phyloP scores from a whole-genome alignment of 2,113 vertebrate species.

The Protobothrops flavoviridis region DNA sequence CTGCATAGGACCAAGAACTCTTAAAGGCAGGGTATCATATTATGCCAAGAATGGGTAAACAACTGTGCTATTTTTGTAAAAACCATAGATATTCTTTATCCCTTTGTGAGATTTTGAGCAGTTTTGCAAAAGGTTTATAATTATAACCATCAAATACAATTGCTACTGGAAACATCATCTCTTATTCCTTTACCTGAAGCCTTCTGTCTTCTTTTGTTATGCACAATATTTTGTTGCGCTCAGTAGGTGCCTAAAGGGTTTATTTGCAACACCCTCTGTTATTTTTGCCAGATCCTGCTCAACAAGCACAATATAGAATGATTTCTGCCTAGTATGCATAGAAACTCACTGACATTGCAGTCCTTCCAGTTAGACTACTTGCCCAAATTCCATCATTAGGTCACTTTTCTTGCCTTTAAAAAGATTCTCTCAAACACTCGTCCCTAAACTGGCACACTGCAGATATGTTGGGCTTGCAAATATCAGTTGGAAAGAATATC shows the following conservation, averaged over 20 bases:
- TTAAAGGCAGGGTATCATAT: not conserved
- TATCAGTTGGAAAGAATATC: not conserved
- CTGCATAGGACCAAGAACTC: not conserved
- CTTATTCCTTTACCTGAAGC: not conserved
- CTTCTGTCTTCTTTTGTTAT: not conserved
- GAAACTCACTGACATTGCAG: conserved; percentile 22
- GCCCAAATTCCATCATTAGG: not conserved
- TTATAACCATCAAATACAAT: not conserved
- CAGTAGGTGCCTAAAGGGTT: not conserved
- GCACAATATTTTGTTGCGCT: not conserved
- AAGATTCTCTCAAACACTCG: not conserved
- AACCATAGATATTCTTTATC: not conserved
- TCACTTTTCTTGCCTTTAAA: not conserved
- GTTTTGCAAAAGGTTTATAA: not conserved
- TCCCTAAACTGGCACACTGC: not conserved
- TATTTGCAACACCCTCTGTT: not conserved
- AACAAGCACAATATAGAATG: not conserved
- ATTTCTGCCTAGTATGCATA: conserved; percentile 18
- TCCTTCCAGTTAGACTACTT: conserved; percentile 5
- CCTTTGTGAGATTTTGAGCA: not conserved
- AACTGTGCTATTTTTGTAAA: not conserved
- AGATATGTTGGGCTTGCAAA: not conserved
- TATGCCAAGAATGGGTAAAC: not conserved
- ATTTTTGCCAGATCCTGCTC: not conserved
- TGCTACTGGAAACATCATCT: not conserved